phyloP scores from a whole-genome alignment of 2,113 vertebrate genomes.

The Lates calcarifer region DNA sequence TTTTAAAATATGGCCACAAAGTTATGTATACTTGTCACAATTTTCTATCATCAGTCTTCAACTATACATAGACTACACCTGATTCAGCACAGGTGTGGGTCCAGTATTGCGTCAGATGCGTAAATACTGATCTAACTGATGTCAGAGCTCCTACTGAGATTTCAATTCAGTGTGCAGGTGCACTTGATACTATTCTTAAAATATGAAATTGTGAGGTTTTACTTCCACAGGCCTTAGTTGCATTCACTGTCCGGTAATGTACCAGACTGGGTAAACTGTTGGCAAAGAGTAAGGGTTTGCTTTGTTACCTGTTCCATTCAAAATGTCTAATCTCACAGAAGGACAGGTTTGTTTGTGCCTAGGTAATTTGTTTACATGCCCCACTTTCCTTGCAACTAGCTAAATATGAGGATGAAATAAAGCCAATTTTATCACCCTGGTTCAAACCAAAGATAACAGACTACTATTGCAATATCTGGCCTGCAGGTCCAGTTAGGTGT shows the following conservation, averaged over 20 bases:
- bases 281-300: neutral
- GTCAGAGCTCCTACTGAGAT: neutral
- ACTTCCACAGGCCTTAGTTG: neutral
- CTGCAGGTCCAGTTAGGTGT: neutral
- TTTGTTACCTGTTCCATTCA: neutral
- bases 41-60: neutral
- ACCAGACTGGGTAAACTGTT: neutral
- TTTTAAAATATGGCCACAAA: neutral
- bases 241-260: neutral
- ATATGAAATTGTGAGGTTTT: neutral
- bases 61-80: neutral
- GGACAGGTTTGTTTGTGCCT: neutral
- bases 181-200: neutral
- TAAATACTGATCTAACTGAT: neutral
- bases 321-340: neutral
- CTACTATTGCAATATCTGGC: neutral
- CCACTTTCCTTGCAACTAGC: constrained; percentile 5
- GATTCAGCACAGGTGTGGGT: constrained; percentile 18
- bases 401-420: neutral
- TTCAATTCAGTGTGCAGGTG: neutral
- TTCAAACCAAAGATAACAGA: neutral
- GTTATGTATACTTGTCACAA: neutral
- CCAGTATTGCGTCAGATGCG: neutral
- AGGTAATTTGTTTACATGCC: neutral
- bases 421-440: neutral